Conservation (phyloP, 2,797 vertebrate genomes). For the Cynopterus sphinx region DNA sequence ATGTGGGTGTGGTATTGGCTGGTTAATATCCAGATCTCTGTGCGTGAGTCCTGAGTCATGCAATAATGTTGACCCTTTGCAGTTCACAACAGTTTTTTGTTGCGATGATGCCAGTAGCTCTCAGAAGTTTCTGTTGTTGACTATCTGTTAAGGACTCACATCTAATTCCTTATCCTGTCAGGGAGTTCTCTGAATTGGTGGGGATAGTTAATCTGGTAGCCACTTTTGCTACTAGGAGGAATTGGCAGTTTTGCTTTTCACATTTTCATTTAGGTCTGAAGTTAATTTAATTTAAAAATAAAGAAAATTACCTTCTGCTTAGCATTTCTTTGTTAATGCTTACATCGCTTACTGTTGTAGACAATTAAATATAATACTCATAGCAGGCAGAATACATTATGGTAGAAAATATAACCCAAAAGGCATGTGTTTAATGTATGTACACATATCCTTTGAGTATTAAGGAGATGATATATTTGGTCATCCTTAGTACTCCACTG, state of each 20-base stretch:
- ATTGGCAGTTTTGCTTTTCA: neutral
- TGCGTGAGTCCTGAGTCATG: neutral
- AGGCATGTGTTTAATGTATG: neutral
- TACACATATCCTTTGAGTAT: neutral
- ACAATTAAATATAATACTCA: neutral
- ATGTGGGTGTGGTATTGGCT: neutral
- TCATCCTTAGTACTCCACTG: neutral
- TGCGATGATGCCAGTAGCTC: neutral
- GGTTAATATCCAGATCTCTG: neutral
- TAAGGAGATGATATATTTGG: neutral
- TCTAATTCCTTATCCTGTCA: neutral
- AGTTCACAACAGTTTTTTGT: neutral
- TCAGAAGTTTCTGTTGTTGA: neutral
- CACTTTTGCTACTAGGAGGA: neutral
- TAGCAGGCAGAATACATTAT: neutral
- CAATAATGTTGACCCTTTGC: neutral
- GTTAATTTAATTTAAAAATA: conserved; percentile 9
- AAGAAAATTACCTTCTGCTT: neutral
- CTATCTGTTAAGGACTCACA: neutral
- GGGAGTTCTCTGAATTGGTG: neutral
- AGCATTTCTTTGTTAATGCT: neutral
- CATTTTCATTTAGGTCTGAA: conserved; percentile 38
- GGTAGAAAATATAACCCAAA: neutral
- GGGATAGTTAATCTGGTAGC: neutral
- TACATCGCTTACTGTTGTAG: neutral